These are phyloP conservation scores for Linepithema humile DNA, from an alignment of 1,140 invertebrate genomes.

Conservation along the genomic window DNA sequence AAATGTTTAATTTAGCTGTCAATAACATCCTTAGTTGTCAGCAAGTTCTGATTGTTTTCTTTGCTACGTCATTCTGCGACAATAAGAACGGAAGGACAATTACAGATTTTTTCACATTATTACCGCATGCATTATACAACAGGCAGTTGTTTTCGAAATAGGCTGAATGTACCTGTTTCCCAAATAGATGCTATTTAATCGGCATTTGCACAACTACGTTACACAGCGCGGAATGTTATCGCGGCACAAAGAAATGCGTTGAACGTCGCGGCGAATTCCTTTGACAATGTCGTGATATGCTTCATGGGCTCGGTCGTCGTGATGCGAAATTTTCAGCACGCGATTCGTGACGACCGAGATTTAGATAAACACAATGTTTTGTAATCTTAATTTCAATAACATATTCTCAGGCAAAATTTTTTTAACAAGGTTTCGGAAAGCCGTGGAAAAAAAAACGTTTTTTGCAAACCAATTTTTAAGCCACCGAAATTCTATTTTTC, in stretches of 20 bases:
- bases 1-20: constrained; percentile 8
- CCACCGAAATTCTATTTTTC: background rate
- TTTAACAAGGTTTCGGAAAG: background rate
- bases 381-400: constrained; percentile 1
- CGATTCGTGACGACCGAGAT: constrained; percentile 11
- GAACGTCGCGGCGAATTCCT: constrained; percentile 35
- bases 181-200: constrained; percentile 59
- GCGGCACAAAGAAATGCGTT: constrained; percentile 52
- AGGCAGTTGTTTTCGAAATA: no score
- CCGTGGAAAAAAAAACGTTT: background rate
- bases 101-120: background rate
- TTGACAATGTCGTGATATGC: constrained; percentile 54
- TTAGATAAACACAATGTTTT: no score
- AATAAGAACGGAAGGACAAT: background rate
- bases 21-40: background rate
- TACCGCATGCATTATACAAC: constrained; percentile 35
- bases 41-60: background rate
- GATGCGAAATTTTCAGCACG: constrained; percentile 47
- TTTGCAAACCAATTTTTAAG: background rate
- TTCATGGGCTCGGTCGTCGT: constrained; percentile 2
- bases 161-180: constrained; percentile 44
- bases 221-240: constrained; percentile 20
- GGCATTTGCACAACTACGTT: constrained; percentile 48
- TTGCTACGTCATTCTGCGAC: background rate
- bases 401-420: background rate